Conservation (phyloP, 1,140 invertebrate genomes). For the Maniola jurtina region DNA sequence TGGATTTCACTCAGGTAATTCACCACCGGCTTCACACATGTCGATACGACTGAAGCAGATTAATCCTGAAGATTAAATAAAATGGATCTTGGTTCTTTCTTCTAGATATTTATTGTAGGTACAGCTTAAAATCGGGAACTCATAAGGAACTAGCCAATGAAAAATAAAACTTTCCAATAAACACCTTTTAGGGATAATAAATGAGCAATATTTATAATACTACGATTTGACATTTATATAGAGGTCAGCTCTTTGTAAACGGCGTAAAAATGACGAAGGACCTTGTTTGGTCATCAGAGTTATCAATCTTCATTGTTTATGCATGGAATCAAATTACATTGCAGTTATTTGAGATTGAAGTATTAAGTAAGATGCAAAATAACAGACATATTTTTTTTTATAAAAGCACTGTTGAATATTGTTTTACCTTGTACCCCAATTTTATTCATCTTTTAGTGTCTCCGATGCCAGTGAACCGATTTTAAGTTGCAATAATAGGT, state of each 20-base stretch:
- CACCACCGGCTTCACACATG: too few relatives aligned
- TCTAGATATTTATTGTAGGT: too few relatives aligned
- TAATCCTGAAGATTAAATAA: neutral
- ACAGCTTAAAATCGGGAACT: neutral
- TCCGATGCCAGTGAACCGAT: too few relatives aligned
- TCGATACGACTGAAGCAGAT: too few relatives aligned
- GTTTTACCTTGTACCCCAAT: too few relatives aligned
- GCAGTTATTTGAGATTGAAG: neutral
- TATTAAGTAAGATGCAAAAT: neutral
- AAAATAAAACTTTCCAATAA: constrained; percentile 1
- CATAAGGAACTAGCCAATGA: neutral
- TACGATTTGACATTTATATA: constrained; percentile 9
- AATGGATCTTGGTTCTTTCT: too few relatives aligned
- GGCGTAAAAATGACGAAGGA: constrained; percentile 8
- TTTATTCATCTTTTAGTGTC: too few relatives aligned
- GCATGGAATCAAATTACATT: constrained; percentile 9
- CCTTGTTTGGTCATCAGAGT: constrained; percentile 8
- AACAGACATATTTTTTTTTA: too few relatives aligned
- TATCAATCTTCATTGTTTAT: constrained; percentile 11
- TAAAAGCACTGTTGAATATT: too few relatives aligned
- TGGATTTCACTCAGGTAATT: too few relatives aligned
- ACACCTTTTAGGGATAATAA: constrained; percentile 5
- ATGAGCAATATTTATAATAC: neutral
- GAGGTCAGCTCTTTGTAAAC: constrained; percentile 13
- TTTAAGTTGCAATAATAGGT: too few relatives aligned